Base-by-base conservation (phyloP, 2,888 invertebrate species). In the Drosophila stalkeri region DNA sequence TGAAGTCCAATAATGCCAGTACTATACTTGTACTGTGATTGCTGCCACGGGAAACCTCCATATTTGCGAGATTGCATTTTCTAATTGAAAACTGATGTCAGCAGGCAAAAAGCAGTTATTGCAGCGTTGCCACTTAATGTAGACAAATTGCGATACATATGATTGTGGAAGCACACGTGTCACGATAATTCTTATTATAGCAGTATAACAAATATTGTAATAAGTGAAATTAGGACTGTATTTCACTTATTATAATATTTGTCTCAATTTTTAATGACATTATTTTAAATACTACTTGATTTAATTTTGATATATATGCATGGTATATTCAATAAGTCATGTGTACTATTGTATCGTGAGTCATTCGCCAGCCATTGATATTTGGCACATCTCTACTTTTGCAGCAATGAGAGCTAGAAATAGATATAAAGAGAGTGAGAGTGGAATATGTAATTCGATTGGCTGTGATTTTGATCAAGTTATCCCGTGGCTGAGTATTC, bases 1-100 rank as follows among this genome's bases (percentile, higher is more conserved):
- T 99, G 99, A 70, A 99, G 94, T 96, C 98, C 98, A 77, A 97
- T 93, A 76, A 98, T 95, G 83, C 98, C 97, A 80, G 95, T 95
- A 87, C 95, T 95, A 94, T 98, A 98, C 82, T 94, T 94, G 92
- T 95, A 97, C 91, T 95, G 95, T 51, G 95, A 95, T 91, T 95
- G 94, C 92, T 97, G 95, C 97, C 98, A 98, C 86, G 98, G 98
- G 92, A 97, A 97, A 75, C 98, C 11, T 1, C 9, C 18, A 18
- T 18, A 43, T 18, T 18, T 43, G 11, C 11, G 4, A 83, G 18
- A 2, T 31, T 96, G 23, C 52, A 27, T 57, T 11, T 12, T 9
- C n/a, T 11, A 18, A 43, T 9, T 18, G 4, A 18, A 43, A 18
- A 9, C 18, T 18, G n/a, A 43, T 11, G 23, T 27, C 18, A 18